Base-by-base conservation (phyloP, 1,140 invertebrate species). In the Scaptodrosophila lebanonensis region DNA sequence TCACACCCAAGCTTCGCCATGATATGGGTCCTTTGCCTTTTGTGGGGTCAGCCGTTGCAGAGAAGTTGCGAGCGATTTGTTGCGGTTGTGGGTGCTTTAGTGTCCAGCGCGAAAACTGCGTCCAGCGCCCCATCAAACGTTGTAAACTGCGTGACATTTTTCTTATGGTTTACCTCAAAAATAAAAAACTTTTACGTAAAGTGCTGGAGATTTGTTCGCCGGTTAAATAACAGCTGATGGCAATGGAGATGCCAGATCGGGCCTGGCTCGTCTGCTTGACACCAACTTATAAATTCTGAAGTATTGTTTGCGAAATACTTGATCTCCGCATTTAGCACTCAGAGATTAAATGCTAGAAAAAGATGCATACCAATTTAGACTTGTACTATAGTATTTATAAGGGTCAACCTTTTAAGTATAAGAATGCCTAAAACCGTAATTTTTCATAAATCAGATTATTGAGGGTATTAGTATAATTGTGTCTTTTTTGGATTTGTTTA, bases 1-100 rank as follows among this genome's bases (percentile, higher is more conserved):
- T 93, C 20, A 92, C 87, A 29, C 84, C 83, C 45, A 95, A 85
- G 59, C 90, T 93, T 83, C 91, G 93, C 95, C 95, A 97, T 53
- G 94, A 91, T 50, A 97, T 91, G 0, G 93, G 93, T 5, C 89
- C 90, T 58, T 87, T 88, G 3, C 85, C 86, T 59, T 77, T 85
- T 12, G 65, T 65, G 8, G 84, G 64, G 57, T 86, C 84, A 15
- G 56, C 38, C 0, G 66, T 54, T 1, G 53, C 51, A 1, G 72
- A 40, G 4, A 47, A 79, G 16, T 62, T 53, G 6, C 38, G 48
- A 6, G n/a, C 20, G 15, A 30, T 35, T 27, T 39, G 3, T 20
- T 58, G 38, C 13, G 25, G 1, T 11, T 57, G 22, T 4, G 22
- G 3, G 3, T 25, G 38, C 9, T 39, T 1, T 7, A 54, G 57